These are phyloP conservation scores for Calliopum simillimum DNA, from an alignment of 2,888 invertebrate species.

Conservation along the genomic window DNA sequence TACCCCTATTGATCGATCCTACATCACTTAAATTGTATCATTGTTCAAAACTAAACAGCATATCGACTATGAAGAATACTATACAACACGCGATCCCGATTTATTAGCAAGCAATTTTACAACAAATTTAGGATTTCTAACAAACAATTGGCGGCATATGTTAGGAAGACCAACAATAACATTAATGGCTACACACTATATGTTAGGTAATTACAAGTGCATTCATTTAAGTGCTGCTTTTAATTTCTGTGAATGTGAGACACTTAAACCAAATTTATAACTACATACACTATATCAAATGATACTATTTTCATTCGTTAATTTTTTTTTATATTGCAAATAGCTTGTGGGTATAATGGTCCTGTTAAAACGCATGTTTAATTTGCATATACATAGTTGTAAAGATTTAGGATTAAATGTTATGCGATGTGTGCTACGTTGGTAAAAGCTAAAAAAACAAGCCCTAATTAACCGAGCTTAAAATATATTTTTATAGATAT, in stretches of 20 bases:
- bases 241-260: neutral
- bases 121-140: slow-evolving; percentile 93
- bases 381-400: no score
- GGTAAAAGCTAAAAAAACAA: no score
- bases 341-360: no score
- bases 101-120: slow-evolving; percentile 94
- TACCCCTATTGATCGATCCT: neutral
- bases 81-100: slow-evolving; percentile 95
- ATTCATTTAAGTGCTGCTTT: slow-evolving; percentile 4
- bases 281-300: no score
- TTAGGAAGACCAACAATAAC: slow-evolving; percentile 96
- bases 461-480: no score
- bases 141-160: slow-evolving; percentile 97
- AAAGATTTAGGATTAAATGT: no score
- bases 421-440: no score
- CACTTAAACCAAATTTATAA: no score
- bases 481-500: no score
- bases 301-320: no score
- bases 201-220: slow-evolving; percentile 78
- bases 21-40: slow-evolving; percentile 3
- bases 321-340: no score
- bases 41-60: slow-evolving; percentile 70
- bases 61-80: slow-evolving; percentile 93
- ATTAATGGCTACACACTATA: slow-evolving; percentile 85
- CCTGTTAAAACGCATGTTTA: no score